Evolutionary conservation across 2,113 vertebrate genomes (phyloP).

Genomic region (Balaeniceps rex): DNA sequence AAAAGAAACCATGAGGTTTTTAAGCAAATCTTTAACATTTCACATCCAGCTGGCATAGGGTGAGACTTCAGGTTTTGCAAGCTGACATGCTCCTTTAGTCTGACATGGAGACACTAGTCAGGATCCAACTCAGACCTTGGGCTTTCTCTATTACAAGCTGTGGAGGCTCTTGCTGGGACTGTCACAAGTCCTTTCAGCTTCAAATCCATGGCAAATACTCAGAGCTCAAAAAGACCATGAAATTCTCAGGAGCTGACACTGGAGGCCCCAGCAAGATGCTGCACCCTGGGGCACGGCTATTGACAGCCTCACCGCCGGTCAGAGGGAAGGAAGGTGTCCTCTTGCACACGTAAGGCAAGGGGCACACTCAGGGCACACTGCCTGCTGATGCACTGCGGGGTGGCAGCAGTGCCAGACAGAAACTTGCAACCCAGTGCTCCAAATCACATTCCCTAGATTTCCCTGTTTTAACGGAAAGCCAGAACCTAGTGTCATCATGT

Average conservation of each 20-base stretch:
- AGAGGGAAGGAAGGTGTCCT: neutral
- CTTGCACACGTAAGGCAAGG: fast-evolving
- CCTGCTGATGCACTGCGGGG: neutral
- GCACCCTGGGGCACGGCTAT: neutral
- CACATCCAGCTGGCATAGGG: neutral
- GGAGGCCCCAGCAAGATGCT: neutral
- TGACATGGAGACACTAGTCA: neutral
- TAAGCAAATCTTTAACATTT: conserved; percentile 12
- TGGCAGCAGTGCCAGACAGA: neutral
- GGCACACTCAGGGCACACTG: fast-evolving
- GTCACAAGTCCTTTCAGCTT: neutral
- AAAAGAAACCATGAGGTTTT: conserved; percentile 14
- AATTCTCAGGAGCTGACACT: neutral
- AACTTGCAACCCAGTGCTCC: fast-evolving
- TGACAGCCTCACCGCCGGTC: neutral
- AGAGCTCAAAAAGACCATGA: neutral
- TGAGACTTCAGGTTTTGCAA: neutral
- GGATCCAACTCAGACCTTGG: neutral
- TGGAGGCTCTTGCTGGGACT: neutral
- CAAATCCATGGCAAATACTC: neutral
- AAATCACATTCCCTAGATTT: neutral
- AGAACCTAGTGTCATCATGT: neutral
- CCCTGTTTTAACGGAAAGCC: neutral
- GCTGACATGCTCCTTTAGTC: conserved; percentile 3
- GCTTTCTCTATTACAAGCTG: neutral